These are phyloP conservation scores for Alcis repandata DNA, from an alignment of 2,888 invertebrate species.

Conservation along the genomic window DNA sequence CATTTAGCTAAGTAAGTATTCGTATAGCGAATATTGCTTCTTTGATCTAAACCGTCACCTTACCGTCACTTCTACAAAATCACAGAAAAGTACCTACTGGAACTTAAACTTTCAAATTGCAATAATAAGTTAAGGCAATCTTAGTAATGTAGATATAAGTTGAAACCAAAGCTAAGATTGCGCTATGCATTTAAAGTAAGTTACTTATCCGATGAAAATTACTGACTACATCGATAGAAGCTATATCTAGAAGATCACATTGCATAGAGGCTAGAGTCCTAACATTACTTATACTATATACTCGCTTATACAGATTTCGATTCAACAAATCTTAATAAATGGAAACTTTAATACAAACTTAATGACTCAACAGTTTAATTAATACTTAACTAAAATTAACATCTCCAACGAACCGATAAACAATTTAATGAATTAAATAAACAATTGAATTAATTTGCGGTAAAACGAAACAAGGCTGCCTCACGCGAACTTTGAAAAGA, in stretches of 20 bases:
- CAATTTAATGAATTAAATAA: slow-evolving; percentile 24
- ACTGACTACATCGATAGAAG: slow-evolving; percentile 39
- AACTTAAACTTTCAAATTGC: neutral
- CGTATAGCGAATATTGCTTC: slow-evolving; percentile 33
- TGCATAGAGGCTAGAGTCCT: slow-evolving; percentile 74
- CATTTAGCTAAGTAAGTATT: slow-evolving; percentile 42
- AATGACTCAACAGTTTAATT: slow-evolving; percentile 16
- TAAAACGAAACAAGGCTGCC: slow-evolving; percentile 23
- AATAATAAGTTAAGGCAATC: neutral
- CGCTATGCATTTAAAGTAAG: slow-evolving; percentile 10
- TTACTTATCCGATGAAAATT: slow-evolving; percentile 47
- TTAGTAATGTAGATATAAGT: neutral
- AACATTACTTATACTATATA: slow-evolving; percentile 53
- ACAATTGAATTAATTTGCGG: slow-evolving; percentile 22
- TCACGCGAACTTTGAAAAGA: slow-evolving; percentile 30
- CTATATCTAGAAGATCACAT: slow-evolving; percentile 80
- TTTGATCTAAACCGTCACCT: neutral
- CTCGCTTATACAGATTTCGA: slow-evolving; percentile 26
- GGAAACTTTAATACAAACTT: slow-evolving; percentile 19
- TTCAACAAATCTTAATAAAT: slow-evolving; percentile 32
- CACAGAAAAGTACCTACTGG: neutral
- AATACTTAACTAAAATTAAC: slow-evolving; percentile 3
- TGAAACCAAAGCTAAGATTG: neutral
- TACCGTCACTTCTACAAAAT: neutral
- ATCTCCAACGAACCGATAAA: slow-evolving; percentile 21